Evolutionary conservation across 2,888 invertebrate genomes (phyloP).

Genomic region (Rhabditoides inermis): DNA sequence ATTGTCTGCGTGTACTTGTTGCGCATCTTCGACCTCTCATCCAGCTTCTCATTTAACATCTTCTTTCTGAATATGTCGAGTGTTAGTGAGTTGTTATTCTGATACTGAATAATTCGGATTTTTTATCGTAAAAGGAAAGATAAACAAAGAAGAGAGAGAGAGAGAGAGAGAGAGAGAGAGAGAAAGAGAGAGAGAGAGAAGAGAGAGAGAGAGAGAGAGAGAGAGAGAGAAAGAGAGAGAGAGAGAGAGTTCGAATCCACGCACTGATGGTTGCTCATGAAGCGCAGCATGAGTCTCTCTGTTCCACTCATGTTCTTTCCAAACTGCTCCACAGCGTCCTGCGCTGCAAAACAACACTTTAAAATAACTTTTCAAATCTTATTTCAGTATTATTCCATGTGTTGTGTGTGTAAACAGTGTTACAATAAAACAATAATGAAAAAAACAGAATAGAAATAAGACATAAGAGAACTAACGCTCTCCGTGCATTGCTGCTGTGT

Average conservation of each 20-base stretch:
- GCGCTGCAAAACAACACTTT: constrained; percentile 9
- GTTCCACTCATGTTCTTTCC: constrained; percentile 25
- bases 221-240: neutral
- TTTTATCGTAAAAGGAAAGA: neutral
- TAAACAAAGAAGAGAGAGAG: neutral
- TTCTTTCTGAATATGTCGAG: constrained; percentile 15
- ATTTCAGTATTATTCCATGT: too few species aligned
- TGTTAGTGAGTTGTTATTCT: neutral
- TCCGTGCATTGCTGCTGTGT: too few species aligned
- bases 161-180: neutral
- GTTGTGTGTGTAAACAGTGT: too few species aligned
- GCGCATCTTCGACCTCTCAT: constrained; percentile 36
- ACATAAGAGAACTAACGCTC: too few species aligned
- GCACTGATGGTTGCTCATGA: constrained; percentile 47
- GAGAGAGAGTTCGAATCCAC: constrained; percentile 5
- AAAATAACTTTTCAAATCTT: constrained; percentile 9
- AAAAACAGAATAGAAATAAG: too few species aligned
- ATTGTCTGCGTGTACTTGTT: constrained; percentile 36
- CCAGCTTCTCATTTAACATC: constrained; percentile 43
- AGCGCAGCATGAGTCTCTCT: constrained; percentile 35
- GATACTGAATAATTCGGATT: neutral
- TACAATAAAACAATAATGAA: too few species aligned
- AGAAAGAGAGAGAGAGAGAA: neutral
- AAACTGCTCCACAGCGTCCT: constrained; percentile 20
- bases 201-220: neutral